Conservation (phyloP, 2,888 invertebrate species). For the Drosophila mercatorum region DNA sequence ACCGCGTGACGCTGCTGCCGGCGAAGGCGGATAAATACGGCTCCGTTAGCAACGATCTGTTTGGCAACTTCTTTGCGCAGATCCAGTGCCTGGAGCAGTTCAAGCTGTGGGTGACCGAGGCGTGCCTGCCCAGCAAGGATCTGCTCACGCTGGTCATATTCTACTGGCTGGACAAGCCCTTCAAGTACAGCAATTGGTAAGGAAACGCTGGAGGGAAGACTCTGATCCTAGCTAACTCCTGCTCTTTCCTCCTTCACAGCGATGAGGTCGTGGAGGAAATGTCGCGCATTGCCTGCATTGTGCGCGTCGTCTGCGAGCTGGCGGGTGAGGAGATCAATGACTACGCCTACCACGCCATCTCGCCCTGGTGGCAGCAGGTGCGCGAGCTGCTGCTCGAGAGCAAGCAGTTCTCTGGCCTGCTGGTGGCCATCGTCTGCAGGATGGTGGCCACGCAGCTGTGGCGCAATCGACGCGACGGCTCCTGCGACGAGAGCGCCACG, state of each 20-base stretch:
- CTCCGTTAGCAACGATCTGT: slow-evolving; percentile 77
- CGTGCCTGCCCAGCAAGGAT: slow-evolving; percentile 86
- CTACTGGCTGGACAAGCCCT: slow-evolving; percentile 89
- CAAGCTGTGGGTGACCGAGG: slow-evolving; percentile 63
- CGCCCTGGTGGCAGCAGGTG: slow-evolving; percentile 93
- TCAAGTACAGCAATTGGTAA: slow-evolving; percentile 83
- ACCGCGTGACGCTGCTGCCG: slow-evolving; percentile 81
- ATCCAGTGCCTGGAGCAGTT: slow-evolving; percentile 84
- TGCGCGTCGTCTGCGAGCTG: slow-evolving; percentile 88
- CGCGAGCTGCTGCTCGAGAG: slow-evolving; percentile 90
- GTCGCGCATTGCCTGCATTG: slow-evolving; percentile 88
- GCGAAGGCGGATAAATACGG: slow-evolving; percentile 79
- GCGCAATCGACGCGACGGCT: slow-evolving; percentile 73
- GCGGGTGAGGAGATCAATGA: slow-evolving; percentile 87
- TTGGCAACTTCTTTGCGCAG: slow-evolving; percentile 78
- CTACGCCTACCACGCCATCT: slow-evolving; percentile 88
- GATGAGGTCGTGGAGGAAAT: slow-evolving; percentile 86
- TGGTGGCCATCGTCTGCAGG: slow-evolving; percentile 93
- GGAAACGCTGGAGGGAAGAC: too few species aligned
- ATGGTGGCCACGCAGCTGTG: slow-evolving; percentile 87
- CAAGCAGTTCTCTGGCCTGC: slow-evolving; percentile 90
- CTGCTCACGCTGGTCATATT: slow-evolving; percentile 89
- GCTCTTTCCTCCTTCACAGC: slow-evolving; percentile 30
- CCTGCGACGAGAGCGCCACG: slow-evolving; percentile 83
- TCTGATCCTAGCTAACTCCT: too few species aligned